phyloP scores from a whole-genome alignment of 2,888 invertebrate genomes.

The Drosophila diplacantha region DNA sequence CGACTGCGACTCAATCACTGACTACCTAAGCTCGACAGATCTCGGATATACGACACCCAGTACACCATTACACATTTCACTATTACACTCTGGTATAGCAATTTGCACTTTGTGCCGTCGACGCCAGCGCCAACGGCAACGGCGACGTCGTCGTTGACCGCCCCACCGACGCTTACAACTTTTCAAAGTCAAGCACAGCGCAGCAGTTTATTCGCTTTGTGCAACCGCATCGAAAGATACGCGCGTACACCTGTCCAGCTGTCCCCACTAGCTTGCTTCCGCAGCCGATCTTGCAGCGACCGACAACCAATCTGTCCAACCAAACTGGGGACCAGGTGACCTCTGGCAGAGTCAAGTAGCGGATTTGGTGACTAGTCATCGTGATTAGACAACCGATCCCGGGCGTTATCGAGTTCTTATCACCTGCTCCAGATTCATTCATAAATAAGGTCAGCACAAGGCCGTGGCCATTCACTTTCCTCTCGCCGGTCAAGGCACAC shows the following conservation, averaged over 20 bases:
- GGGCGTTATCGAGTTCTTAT: constrained; percentile 9
- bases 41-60: constrained; percentile 12
- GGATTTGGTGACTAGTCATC: constrained; percentile 18
- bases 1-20: not conserved
- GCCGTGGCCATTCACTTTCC: constrained; percentile 12
- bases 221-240: constrained; percentile 52
- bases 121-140: not conserved
- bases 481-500: constrained; percentile 2
- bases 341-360: constrained; percentile 18
- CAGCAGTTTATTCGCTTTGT: constrained; percentile 47
- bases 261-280: constrained; percentile 9
- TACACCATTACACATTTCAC: not conserved
- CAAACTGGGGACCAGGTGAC: constrained; percentile 11
- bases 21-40: not conserved
- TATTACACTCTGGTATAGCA: not conserved
- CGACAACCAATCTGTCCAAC: not conserved
- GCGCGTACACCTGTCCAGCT: constrained; percentile 21
- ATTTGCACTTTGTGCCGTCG: constrained; percentile 35
- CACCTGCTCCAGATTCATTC: not conserved
- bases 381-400: constrained; percentile 26
- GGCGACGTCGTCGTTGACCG: constrained; percentile 14
- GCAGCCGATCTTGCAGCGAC: not conserved
- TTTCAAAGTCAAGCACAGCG: constrained; percentile 61
- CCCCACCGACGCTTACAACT: constrained; percentile 32
- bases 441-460: constrained; percentile 35